Evolutionary conservation across 2,113 vertebrate genomes (phyloP).

Genomic region (Artemisiospiza belli): DNA sequence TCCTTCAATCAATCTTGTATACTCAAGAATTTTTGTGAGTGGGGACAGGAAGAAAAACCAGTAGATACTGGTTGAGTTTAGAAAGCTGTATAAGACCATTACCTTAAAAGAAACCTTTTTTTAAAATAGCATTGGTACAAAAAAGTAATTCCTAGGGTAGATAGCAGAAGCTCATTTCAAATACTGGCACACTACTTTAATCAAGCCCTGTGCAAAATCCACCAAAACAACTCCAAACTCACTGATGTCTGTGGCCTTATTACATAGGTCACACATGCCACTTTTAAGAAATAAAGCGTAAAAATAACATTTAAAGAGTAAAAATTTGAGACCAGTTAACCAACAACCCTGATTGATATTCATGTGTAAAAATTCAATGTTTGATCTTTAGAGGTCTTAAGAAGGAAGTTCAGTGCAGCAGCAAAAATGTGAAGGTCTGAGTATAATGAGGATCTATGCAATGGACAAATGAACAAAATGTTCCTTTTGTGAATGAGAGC

Average conservation of each 20-base stretch:
- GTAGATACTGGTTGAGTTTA: not conserved
- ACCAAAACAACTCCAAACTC: not conserved
- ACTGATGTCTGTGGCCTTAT: not conserved
- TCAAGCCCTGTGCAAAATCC: not conserved
- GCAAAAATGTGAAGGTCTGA: not conserved
- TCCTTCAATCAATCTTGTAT: not conserved
- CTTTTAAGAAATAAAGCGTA: not conserved
- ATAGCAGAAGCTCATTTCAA: not conserved
- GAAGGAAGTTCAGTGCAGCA: not conserved
- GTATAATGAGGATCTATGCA: not conserved
- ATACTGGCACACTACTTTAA: not conserved
- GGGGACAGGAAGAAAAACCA: not conserved
- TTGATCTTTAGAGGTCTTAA: not conserved
- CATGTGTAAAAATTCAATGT: not conserved
- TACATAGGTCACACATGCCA: not conserved
- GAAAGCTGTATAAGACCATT: not conserved
- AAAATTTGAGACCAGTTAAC: not conserved
- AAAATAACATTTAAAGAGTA: not conserved
- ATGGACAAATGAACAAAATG: not conserved
- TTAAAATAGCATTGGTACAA: not conserved
- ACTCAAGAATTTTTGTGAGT: not conserved
- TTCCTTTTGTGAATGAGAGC: not conserved
- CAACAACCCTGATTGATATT: not conserved
- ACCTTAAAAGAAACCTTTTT: not conserved
- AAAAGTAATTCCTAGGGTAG: not conserved